phyloP scores from a whole-genome alignment of 2,113 vertebrate genomes.

The Notarius lentiginosus region DNA sequence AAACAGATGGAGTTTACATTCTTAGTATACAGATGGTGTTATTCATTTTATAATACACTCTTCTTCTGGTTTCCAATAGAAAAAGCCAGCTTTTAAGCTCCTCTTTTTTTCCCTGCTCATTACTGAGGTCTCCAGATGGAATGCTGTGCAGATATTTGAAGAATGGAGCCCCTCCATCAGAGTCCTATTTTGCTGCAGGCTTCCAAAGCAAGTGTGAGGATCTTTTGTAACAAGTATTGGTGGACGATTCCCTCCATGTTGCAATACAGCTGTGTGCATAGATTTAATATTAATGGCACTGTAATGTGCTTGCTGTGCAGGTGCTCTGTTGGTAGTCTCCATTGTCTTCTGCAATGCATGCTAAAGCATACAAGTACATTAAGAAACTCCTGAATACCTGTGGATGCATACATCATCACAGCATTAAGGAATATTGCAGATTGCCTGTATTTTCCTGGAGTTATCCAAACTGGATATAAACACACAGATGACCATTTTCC shows the following conservation, averaged over 20 bases:
- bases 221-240: neutral
- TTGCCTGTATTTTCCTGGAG: neutral
- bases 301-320: neutral
- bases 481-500: constrained; percentile 10
- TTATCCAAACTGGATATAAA: neutral
- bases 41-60: neutral
- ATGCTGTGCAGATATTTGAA: constrained; percentile 16
- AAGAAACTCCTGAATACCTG: neutral
- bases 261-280: neutral
- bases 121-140: neutral
- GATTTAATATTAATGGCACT: constrained; percentile 3
- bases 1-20: neutral
- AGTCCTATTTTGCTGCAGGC: neutral
- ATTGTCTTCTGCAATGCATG: neutral
- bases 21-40: constrained; percentile 23
- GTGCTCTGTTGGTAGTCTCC: neutral
- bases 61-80: neutral
- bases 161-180: neutral
- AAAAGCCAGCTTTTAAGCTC: neutral
- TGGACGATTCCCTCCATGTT: neutral
- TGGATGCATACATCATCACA: neutral
- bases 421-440: neutral
- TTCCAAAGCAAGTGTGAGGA: neutral
- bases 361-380: neutral
- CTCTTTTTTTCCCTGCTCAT: neutral